Base-by-base conservation (phyloP, 35 echinoderm and acorn worm genomes). In the Holothuria glaberrima region DNA sequence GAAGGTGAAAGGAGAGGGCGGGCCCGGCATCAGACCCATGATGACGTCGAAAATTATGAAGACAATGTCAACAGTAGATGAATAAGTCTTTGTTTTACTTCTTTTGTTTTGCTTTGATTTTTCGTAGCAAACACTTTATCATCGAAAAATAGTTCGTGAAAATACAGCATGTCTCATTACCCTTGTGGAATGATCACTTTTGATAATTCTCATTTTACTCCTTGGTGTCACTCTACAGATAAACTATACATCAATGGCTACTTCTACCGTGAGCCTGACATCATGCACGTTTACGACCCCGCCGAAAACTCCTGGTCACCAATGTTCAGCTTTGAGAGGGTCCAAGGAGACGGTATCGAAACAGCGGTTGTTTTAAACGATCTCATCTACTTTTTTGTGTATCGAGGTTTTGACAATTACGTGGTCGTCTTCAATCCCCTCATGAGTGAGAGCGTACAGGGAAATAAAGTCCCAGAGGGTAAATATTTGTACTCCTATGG, bases 221-320 rank as follows among this genome's bases (percentile, higher is more conserved):
- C 38, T 78, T 87, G 67, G 19, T 66, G 5, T 36, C 20, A 0
- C 25, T 72, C 27, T 1, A 76, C 48, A 86, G 92, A 89, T 4
- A 99, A 95, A 36, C 72, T 99, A 1, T 99, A 95, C 59, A 91
- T 99, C 31, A 99, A 95, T 66, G 97, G 97, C 12, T 99, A 99
- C 56, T 99, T 99, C 91, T 99, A 89, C 71, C 88, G 97, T 6
- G 97, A 99, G 71, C 97, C 97, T 25, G 97, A 99, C 30, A 93
- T 99, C 62, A 93, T 99, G 72, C 93, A 99, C 48, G 94, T 94
- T 66, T 99, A 95, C 85, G 94, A 99, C 88, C 91, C 91, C 12
- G 33, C 86, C 33, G 93, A 94, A 9, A 89, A 91, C 77, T 62
- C 88, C 5, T 99, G 97, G 97, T 72, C 80, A 16, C 91, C 89